Evolutionary conservation across 2,888 invertebrate species (phyloP).

Genomic region (Lamellibrachia columna): DNA sequence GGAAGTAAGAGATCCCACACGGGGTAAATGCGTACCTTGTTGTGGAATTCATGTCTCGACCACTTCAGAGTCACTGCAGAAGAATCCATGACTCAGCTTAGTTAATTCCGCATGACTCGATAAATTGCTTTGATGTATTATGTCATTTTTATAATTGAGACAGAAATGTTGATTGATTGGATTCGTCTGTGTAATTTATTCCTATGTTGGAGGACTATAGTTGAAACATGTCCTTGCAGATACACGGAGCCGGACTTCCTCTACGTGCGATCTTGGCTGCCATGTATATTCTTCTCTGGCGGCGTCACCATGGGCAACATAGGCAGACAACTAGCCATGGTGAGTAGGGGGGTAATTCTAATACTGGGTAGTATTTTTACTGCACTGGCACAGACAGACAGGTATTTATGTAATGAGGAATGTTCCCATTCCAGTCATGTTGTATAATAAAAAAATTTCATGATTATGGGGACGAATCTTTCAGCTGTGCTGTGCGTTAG

Average conservation of each 20-base stretch:
- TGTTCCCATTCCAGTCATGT: not conserved
- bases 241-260: slow-evolving; percentile 66
- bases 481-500: no score
- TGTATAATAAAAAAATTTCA: no score
- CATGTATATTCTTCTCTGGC: slow-evolving; percentile 68
- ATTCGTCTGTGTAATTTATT: not conserved
- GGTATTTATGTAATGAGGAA: not conserved
- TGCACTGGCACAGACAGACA: not conserved
- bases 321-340: slow-evolving; percentile 64
- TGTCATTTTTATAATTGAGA: no score
- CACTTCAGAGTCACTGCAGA: no score
- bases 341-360: slow-evolving; percentile 20
- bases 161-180: not conserved
- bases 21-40: no score
- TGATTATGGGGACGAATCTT: not conserved
- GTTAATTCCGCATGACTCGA: no score
- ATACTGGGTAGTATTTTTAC: not conserved
- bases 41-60: no score
- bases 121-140: no score
- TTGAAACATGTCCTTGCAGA: slow-evolving; percentile 44
- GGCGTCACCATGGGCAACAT: slow-evolving; percentile 68
- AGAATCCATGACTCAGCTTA: no score
- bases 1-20: no score
- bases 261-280: slow-evolving; percentile 66
- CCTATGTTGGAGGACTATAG: not conserved